Conservation (phyloP, 2,113 vertebrate genomes). For the Theristicus caerulescens region DNA sequence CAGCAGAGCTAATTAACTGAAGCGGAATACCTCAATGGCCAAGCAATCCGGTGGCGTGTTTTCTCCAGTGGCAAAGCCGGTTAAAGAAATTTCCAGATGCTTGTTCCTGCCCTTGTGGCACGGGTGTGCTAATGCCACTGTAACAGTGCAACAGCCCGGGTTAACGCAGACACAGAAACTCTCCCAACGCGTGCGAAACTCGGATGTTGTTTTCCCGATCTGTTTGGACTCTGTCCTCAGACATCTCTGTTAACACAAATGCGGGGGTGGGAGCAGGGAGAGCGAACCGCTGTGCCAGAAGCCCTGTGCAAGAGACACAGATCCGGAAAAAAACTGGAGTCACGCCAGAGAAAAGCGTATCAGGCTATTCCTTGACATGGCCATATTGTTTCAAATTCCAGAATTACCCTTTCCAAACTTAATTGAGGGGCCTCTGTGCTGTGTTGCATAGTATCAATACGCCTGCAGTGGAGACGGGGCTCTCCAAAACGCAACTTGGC, state of each 20-base stretch:
- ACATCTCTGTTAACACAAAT: neutral
- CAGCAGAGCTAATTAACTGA: slow-evolving; percentile 8
- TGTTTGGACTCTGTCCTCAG: neutral
- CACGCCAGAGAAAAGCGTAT: fast-evolving
- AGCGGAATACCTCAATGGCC: neutral
- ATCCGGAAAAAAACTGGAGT: neutral
- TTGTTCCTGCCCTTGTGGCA: neutral
- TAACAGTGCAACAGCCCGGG: neutral
- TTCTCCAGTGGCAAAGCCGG: neutral
- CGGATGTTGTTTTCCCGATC: neutral
- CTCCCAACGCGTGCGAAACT: neutral
- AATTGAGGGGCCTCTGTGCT: neutral
- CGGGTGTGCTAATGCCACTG: neutral
- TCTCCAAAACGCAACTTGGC: neutral
- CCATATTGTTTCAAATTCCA: neutral
- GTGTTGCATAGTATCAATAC: neutral
- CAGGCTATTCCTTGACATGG: neutral
- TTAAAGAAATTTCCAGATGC: neutral
- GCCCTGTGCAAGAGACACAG: no score
- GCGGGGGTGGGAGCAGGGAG: neutral
- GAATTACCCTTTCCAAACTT: neutral
- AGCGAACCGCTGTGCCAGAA: neutral
- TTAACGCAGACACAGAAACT: neutral
- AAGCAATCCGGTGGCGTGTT: neutral
- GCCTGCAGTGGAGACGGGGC: neutral